phyloP scores from a whole-genome alignment of 2,888 invertebrate genomes.

The Cheiracanthium punctorium region DNA sequence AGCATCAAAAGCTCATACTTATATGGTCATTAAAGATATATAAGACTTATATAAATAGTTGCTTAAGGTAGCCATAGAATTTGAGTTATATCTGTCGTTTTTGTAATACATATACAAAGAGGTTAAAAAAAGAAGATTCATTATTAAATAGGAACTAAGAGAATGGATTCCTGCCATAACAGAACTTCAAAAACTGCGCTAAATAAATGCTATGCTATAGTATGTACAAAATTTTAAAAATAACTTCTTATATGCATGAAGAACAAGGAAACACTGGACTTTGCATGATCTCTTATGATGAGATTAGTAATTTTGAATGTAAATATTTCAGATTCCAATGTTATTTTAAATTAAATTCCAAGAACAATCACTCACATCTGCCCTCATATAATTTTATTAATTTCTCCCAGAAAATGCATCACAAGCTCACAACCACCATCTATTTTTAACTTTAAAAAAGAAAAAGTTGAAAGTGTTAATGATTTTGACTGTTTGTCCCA shows the following conservation, averaged over 20 bases:
- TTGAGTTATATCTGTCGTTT: background rate
- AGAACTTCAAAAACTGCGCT: slow-evolving; percentile 46
- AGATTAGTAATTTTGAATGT: too few relatives aligned
- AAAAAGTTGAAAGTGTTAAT: too few relatives aligned
- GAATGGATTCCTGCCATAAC: slow-evolving; percentile 36
- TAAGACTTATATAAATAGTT: background rate
- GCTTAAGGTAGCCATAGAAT: background rate
- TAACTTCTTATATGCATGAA: background rate
- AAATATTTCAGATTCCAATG: too few relatives aligned
- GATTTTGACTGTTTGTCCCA: too few relatives aligned
- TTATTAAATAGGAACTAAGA: slow-evolving; percentile 66
- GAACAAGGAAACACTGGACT: slow-evolving; percentile 35
- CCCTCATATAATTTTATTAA: too few relatives aligned
- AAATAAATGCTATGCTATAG: slow-evolving; percentile 35
- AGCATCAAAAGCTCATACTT: background rate
- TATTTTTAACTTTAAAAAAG: too few relatives aligned
- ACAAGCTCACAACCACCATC: too few relatives aligned
- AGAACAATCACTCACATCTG: too few relatives aligned
- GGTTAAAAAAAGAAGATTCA: slow-evolving; percentile 5
- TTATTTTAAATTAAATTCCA: too few relatives aligned
- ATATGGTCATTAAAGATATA: background rate
- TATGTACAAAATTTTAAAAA: slow-evolving; percentile 53
- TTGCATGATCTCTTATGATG: too few relatives aligned
- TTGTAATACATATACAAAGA: background rate
- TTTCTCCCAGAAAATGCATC: too few relatives aligned